Evolutionary conservation across 2,797 vertebrate species (phyloP).

Genomic region (Capromys pilorides): DNA sequence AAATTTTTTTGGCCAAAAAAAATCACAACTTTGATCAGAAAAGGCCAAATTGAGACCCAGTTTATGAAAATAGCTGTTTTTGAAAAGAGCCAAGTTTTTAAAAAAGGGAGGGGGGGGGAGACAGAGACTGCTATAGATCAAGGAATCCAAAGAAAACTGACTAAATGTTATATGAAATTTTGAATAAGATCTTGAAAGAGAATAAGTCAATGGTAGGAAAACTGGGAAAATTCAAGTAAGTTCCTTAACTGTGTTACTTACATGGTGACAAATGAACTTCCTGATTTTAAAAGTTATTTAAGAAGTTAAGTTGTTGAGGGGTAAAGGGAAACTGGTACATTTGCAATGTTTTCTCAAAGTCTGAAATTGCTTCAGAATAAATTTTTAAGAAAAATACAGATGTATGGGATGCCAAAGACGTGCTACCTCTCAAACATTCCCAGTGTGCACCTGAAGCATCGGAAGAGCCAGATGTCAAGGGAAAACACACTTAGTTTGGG

Average conservation of each 20-base stretch:
- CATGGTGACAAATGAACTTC: too few species aligned
- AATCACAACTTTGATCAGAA: background rate
- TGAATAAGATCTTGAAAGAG: background rate
- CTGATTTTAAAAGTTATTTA: background rate
- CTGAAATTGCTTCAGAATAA: background rate
- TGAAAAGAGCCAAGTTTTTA: background rate
- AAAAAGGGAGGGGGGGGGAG: fast-evolving
- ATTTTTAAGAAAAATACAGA: background rate
- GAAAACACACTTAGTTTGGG: background rate
- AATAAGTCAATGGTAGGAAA: background rate
- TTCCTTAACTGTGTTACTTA: background rate
- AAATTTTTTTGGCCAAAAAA: background rate
- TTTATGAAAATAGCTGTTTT: background rate
- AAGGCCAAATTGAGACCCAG: background rate
- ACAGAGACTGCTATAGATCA: background rate
- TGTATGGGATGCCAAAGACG: background rate
- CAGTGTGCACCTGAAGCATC: too few species aligned
- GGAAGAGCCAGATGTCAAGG: background rate
- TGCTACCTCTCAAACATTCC: background rate
- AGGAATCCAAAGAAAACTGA: background rate
- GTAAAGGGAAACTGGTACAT: background rate
- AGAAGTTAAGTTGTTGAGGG: background rate
- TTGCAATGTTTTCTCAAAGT: background rate
- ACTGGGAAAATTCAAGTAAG: background rate
- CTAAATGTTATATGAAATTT: background rate